phyloP scores from a whole-genome alignment of 1,140 invertebrate species.

The Pseudoatta argentina region DNA sequence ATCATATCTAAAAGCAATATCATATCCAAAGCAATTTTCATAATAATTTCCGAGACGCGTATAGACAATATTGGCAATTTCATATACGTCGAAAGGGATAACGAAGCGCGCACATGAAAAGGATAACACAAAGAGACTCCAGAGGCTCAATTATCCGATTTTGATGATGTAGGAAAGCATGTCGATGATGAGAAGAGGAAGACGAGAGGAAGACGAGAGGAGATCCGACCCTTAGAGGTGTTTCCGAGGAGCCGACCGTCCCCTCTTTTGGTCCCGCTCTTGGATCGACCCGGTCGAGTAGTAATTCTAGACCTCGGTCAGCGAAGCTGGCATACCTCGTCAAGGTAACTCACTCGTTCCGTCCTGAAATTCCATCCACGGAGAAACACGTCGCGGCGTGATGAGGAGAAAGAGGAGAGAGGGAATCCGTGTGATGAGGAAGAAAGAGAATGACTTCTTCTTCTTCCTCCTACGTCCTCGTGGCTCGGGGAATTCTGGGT shows the following conservation, averaged over 20 bases:
- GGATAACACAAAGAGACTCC: background rate
- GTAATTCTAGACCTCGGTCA: slow-evolving; percentile 73
- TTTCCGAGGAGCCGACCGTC: slow-evolving; percentile 8
- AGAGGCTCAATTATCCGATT: slow-evolving; percentile 25
- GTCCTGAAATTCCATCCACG: slow-evolving; percentile 75
- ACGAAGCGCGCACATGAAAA: background rate
- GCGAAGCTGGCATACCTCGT: slow-evolving; percentile 73
- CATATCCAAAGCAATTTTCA: background rate
- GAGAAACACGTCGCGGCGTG: slow-evolving; percentile 40
- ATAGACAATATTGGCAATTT: background rate
- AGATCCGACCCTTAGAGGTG: slow-evolving; percentile 5
- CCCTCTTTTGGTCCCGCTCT: background rate
- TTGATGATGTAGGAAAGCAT: background rate
- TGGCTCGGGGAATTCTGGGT: slow-evolving; percentile 81
- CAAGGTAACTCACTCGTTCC: slow-evolving; percentile 73
- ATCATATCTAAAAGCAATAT: background rate
- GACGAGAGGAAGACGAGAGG: slow-evolving; percentile 20
- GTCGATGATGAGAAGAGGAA: background rate
- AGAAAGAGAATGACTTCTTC: slow-evolving; percentile 13
- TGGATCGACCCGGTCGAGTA: slow-evolving; percentile 47
- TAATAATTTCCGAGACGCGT: background rate
- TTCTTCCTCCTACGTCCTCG: slow-evolving; percentile 61
- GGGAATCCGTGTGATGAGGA: background rate
- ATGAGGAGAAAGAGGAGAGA: background rate
- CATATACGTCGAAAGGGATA: background rate